Evolutionary conservation across 2,113 vertebrate species (phyloP).

Genomic region (Piaya cayana): DNA sequence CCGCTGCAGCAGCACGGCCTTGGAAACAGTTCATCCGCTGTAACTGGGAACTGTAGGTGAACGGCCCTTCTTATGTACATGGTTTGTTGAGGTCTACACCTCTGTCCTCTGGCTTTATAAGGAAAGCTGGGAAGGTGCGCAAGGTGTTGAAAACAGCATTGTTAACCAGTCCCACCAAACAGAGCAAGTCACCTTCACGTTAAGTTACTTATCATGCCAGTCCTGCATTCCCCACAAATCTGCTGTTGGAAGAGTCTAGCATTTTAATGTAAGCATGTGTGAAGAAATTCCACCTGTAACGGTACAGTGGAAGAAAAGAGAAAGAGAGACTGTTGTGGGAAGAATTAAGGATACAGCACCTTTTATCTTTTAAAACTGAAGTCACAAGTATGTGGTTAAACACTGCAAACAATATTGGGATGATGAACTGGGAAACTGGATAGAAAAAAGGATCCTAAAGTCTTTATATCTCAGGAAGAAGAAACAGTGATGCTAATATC

Average conservation of each 20-base stretch:
- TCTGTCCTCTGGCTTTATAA: not conserved
- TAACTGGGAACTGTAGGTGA: not conserved
- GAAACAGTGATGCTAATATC: not conserved
- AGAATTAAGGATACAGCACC: not conserved
- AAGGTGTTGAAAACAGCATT: not conserved
- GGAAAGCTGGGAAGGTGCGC: not conserved
- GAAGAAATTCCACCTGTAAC: not conserved
- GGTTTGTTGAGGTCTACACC: not conserved
- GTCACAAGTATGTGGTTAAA: not conserved
- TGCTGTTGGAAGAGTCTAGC: not conserved
- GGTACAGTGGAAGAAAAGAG: not conserved
- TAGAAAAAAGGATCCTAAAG: not conserved
- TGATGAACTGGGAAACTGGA: not conserved
- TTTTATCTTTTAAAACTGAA: not conserved
- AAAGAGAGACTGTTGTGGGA: not conserved
- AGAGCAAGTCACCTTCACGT: not conserved
- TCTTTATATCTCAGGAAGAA: not conserved
- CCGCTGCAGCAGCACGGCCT: not conserved
- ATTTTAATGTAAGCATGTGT: not conserved
- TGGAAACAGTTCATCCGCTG: not conserved
- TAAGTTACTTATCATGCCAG: not conserved
- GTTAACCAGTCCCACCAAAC: not conserved
- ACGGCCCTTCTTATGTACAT: rapidly evolving
- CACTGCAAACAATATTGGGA: not conserved
- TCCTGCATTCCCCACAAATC: not conserved